Evolutionary conservation across 1,140 invertebrate genomes (phyloP).

Genomic region (Pentalonia nigronervosa): DNA sequence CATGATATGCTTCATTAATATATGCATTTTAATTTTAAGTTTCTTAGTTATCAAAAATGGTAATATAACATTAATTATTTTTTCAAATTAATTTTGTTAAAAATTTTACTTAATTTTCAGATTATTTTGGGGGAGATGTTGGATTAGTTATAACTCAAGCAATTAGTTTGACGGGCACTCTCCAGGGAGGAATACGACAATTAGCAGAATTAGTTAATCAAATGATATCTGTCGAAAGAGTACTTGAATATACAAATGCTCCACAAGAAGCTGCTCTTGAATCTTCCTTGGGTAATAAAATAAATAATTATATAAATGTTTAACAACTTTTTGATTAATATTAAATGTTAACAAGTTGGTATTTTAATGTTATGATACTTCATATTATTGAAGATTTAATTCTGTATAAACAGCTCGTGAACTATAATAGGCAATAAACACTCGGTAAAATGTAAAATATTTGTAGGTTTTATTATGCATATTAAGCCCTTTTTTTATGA

Average conservation of each 20-base stretch:
- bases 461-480: too few relatives aligned
- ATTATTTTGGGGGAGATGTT: slow-evolving; percentile 69
- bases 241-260: slow-evolving; percentile 79
- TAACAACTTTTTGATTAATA: neutral
- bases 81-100: neutral
- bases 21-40: slow-evolving; percentile 76
- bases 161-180: slow-evolving; percentile 78
- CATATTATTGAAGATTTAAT: too few relatives aligned
- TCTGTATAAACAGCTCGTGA: too few relatives aligned
- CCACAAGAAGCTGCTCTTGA: slow-evolving; percentile 65
- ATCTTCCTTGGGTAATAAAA: neutral
- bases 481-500: too few relatives aligned
- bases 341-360: too few relatives aligned
- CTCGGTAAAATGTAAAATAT: too few relatives aligned
- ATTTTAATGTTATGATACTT: too few relatives aligned
- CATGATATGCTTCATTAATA: slow-evolving; percentile 77
- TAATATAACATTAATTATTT: slow-evolving; percentile 61
- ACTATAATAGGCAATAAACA: too few relatives aligned
- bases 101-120: slow-evolving; percentile 60
- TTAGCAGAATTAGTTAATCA: slow-evolving; percentile 84
- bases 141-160: slow-evolving; percentile 86
- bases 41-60: slow-evolving; percentile 70
- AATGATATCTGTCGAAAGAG: slow-evolving; percentile 88
- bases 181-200: slow-evolving; percentile 87
- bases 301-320: too few relatives aligned